Conservation (phyloP, 2,888 invertebrate species). For the Celastrina argiolus region DNA sequence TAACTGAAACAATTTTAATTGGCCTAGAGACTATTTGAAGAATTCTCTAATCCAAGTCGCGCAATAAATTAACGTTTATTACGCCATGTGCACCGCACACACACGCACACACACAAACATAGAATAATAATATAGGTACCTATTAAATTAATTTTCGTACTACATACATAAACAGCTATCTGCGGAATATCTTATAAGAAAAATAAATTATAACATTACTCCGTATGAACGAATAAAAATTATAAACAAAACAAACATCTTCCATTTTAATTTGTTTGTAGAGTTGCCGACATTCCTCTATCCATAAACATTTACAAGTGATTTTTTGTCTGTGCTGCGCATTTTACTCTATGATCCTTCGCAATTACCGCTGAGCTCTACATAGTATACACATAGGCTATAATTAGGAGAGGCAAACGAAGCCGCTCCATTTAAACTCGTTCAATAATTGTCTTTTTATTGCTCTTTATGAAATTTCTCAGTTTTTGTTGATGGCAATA, state of each 20-base stretch:
- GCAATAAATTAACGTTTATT: constrained; percentile 8
- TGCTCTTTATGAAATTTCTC: neutral
- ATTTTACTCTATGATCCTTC: constrained; percentile 14
- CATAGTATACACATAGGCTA: neutral
- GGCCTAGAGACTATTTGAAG: neutral
- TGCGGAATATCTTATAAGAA: neutral
- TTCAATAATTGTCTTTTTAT: constrained; percentile 3
- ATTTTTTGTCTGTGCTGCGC: neutral
- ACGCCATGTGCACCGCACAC: neutral
- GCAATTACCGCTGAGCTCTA: neutral
- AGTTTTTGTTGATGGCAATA: constrained; percentile 11
- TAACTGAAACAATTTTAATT: constrained; percentile 18
- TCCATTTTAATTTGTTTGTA: constrained; percentile 5
- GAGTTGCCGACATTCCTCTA: neutral
- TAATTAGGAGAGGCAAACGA: constrained; percentile 7
- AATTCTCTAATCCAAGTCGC: constrained; percentile 9
- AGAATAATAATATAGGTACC: neutral
- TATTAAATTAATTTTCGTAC: neutral
- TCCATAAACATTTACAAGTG: constrained; percentile 3
- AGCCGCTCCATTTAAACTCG: neutral
- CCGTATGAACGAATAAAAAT: neutral
- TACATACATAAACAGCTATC: neutral
- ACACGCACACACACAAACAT: neutral
- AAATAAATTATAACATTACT: neutral
- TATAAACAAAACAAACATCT: neutral